These are phyloP conservation scores for Hydrotaea diabolus DNA, from an alignment of 2,888 invertebrate species.

Conservation along the genomic window DNA sequence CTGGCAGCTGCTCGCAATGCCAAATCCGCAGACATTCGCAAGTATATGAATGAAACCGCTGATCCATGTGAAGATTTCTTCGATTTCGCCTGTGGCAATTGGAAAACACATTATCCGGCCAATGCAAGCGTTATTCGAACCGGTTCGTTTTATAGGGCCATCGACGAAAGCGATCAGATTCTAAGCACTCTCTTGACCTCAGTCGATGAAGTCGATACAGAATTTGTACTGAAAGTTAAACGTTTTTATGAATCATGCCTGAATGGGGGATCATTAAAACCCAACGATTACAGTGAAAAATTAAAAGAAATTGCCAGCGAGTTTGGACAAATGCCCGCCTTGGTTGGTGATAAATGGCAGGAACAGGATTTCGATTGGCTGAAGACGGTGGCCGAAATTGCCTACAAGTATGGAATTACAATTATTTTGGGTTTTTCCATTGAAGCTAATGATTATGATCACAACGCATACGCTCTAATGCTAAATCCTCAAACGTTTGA, in stretches of 20 bases:
- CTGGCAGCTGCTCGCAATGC: too few relatives aligned
- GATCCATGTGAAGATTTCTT: too few relatives aligned
- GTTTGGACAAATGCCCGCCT: slow-evolving; percentile 74
- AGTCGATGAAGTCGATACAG: not conserved
- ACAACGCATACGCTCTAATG: slow-evolving; percentile 45
- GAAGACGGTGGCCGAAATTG: slow-evolving; percentile 71
- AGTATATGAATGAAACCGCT: too few relatives aligned
- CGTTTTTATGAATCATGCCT: slow-evolving; percentile 66
- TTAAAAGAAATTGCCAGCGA: slow-evolving; percentile 69
- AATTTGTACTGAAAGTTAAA: slow-evolving; percentile 54
- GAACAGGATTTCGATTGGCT: slow-evolving; percentile 74
- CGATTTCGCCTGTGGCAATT: too few relatives aligned
- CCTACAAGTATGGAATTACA: slow-evolving; percentile 72
- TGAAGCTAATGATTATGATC: slow-evolving; percentile 65
- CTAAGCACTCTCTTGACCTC: too few relatives aligned
- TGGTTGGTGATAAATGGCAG: slow-evolving; percentile 64
- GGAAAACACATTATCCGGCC: too few relatives aligned
- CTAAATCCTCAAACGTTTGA: too few relatives aligned
- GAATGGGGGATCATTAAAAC: slow-evolving; percentile 73
- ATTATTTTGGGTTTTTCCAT: slow-evolving; percentile 73
- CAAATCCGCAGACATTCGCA: too few relatives aligned
- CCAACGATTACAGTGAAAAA: slow-evolving; percentile 65
- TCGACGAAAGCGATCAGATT: too few relatives aligned
- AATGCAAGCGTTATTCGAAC: too few relatives aligned
- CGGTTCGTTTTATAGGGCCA: too few relatives aligned